Percentiles rank a stretch among this genome's conserved stretches.
phyloP scores from a whole-genome alignment of 1,140 invertebrate genomes.

The Eumaeus atala region DNA sequence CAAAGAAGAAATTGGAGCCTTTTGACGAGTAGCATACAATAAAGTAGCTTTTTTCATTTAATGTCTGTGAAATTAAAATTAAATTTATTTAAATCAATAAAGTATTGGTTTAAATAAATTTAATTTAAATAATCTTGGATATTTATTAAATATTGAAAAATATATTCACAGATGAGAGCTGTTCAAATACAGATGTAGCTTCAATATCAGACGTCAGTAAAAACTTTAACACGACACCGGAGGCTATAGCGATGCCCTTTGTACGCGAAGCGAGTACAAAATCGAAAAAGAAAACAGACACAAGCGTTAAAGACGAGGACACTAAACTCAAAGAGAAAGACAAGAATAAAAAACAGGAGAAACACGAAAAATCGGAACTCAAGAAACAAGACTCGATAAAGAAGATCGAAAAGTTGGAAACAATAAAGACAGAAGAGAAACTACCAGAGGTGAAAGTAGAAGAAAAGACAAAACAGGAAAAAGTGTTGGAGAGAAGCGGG shows the following conservation, averaged over 20 bases:
- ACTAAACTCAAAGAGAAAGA: conserved; percentile 40
- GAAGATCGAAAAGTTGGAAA: conserved; percentile 41
- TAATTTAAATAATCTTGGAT: too few species aligned
- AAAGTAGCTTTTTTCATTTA: too few species aligned
- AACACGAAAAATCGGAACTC: conserved; percentile 48
- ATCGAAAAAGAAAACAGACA: conserved; percentile 55
- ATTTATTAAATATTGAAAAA: not conserved
- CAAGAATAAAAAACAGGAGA: conserved; percentile 30
- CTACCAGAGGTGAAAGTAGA: conserved; percentile 22
- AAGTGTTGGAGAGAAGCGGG: conserved; percentile 47
- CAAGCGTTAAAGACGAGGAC: conserved; percentile 58
- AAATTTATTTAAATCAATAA: too few species aligned
- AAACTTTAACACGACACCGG: conserved; percentile 29
- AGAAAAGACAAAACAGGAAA: conserved; percentile 33
- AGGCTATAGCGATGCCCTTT: conserved; percentile 26
- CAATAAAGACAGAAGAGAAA: conserved; percentile 40
- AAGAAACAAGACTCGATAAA: conserved; percentile 59
- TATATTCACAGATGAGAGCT: conserved; percentile 41
- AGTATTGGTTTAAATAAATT: too few species aligned
- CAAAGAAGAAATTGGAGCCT: too few species aligned
- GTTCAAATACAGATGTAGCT: conserved; percentile 46
- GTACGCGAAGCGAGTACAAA: conserved; percentile 31
- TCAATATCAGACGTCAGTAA: conserved; percentile 40
- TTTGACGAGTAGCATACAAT: too few species aligned
- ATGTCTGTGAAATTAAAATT: too few species aligned